These are phyloP conservation scores for Amphipoea lucens DNA, from an alignment of 2,888 invertebrate species.

Conservation along the genomic window DNA sequence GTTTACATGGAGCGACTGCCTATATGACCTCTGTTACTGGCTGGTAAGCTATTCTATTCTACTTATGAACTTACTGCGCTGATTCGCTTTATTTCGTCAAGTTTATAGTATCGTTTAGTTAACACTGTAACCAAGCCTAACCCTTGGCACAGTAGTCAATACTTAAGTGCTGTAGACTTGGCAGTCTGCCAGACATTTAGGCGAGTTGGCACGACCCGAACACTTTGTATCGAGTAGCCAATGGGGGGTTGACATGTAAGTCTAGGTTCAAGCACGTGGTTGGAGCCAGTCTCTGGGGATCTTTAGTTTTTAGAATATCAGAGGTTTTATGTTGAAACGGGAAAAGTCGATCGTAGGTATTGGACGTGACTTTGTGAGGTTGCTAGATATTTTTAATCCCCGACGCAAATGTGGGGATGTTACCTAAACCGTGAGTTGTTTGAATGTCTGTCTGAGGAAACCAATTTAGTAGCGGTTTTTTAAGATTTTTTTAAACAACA, in stretches of 20 bases:
- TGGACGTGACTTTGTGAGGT: too few relatives aligned
- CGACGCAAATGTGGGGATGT: background rate
- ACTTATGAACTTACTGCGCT: background rate
- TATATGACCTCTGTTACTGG: too few relatives aligned
- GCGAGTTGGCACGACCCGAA: constrained; percentile 65
- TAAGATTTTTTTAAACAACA: too few relatives aligned
- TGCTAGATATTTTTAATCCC: background rate
- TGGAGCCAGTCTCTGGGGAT: background rate
- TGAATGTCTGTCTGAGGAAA: background rate
- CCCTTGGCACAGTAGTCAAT: constrained; percentile 51
- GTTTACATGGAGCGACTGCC: too few relatives aligned
- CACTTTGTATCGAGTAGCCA: constrained; percentile 43
- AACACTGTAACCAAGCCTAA: background rate
- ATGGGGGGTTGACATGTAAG: constrained; percentile 18
- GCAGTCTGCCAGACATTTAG: constrained; percentile 70
- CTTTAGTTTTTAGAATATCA: background rate
- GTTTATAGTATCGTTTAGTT: constrained; percentile 18
- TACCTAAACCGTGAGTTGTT: background rate
- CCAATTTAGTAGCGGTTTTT: background rate
- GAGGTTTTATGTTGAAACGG: background rate
- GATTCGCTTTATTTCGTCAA: background rate
- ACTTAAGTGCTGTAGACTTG: constrained; percentile 60
- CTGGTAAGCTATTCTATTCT: too few relatives aligned
- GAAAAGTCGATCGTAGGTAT: too few relatives aligned
- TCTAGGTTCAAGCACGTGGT: constrained; percentile 18